phyloP scores from a whole-genome alignment of 2,113 vertebrate species.

The Gnathonemus echidnorhynchus region DNA sequence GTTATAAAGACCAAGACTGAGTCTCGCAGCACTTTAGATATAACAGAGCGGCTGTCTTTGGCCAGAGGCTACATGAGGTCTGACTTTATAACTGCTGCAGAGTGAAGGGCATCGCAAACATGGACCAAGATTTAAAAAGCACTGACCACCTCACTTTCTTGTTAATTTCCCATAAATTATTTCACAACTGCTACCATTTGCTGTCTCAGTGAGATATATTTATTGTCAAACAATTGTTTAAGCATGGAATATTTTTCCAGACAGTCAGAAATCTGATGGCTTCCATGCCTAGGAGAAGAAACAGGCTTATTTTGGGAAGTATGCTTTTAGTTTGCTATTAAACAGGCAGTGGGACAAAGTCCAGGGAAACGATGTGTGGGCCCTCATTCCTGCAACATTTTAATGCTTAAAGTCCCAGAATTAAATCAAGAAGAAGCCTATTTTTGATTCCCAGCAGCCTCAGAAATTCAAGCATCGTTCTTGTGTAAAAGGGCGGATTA shows the following conservation, averaged over 20 bases:
- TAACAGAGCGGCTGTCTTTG: background rate
- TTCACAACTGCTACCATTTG: background rate
- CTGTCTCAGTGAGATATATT: background rate
- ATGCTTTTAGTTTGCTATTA: constrained; percentile 37
- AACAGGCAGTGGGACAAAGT: constrained; percentile 11
- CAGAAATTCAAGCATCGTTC: background rate
- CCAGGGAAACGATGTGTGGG: constrained; percentile 28
- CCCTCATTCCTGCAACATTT: constrained; percentile 30
- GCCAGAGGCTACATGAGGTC: background rate
- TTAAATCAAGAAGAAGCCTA: background rate
- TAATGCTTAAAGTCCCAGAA: constrained; percentile 16
- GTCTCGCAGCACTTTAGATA: background rate
- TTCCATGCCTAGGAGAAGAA: constrained; percentile 22
- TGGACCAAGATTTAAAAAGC: background rate
- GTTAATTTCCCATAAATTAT: background rate
- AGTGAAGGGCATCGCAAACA: background rate
- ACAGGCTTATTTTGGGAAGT: constrained; percentile 46
- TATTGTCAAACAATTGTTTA: background rate
- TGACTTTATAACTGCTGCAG: background rate
- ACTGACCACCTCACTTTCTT: background rate
- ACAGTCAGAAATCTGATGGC: background rate
- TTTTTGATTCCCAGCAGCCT: background rate
- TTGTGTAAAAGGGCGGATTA: background rate
- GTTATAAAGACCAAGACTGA: background rate
- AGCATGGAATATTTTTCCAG: background rate